phyloP scores from a whole-genome alignment of 2,113 vertebrate genomes.

The Anseranas semipalmata region DNA sequence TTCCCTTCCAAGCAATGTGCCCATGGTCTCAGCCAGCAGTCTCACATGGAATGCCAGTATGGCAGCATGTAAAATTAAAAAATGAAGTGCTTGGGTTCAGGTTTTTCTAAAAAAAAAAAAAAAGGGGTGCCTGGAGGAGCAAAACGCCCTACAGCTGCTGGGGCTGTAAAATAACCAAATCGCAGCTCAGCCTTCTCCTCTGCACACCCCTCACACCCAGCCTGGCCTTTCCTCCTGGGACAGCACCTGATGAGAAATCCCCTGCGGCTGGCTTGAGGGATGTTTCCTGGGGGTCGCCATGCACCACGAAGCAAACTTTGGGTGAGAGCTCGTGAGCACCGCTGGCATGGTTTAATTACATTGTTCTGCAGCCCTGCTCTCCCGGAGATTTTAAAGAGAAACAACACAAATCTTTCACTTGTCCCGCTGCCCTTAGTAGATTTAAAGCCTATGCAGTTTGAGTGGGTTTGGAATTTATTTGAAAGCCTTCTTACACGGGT shows the following conservation, averaged over 20 bases:
- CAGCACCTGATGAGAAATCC: background rate
- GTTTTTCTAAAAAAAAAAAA: background rate
- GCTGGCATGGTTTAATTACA: background rate
- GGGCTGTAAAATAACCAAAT: background rate
- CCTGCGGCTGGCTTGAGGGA: background rate
- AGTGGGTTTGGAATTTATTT: conserved; percentile 59
- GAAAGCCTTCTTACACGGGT: conserved; percentile 33
- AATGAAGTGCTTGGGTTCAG: fast-evolving
- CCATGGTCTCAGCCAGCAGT: fast-evolving
- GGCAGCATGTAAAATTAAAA: background rate
- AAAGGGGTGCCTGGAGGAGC: background rate
- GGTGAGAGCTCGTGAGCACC: background rate
- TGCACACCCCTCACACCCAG: background rate
- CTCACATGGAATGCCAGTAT: fast-evolving
- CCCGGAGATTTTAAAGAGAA: conserved; percentile 24
- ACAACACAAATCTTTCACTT: background rate
- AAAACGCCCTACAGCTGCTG: background rate
- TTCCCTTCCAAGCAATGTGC: fast-evolving
- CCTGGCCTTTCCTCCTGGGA: background rate
- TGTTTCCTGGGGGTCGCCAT: background rate
- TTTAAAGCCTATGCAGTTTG: conserved; percentile 46
- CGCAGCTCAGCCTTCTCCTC: background rate
- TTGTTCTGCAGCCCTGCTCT: background rate
- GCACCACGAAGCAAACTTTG: background rate
- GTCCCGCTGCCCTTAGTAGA: conserved; percentile 30